Base-by-base conservation (phyloP, 2,888 invertebrate species). In the Drosophila pseudotakahashii region DNA sequence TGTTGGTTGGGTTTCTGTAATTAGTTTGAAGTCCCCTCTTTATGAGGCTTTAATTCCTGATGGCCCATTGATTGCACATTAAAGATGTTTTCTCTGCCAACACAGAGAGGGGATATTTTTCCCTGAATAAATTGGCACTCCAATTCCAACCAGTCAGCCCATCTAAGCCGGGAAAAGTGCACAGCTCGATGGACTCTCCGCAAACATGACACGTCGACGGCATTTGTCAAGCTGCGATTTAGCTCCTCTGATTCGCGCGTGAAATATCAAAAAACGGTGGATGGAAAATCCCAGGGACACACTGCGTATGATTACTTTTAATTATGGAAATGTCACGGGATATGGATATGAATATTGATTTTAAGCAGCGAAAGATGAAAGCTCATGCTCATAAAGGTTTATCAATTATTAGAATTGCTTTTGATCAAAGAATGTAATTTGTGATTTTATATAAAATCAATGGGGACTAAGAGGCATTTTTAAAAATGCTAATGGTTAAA, bases 11-110 rank as follows among this genome's bases (percentile, higher is more conserved):
- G 11, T n/a, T 45, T 44, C 66, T 57, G 71, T 75, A 82, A 81
- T 78, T 81, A 82, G 78, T 62, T 80, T 57, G 7, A 45, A 51
- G 64, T 64, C 26, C 23, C 5, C n/a, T 82, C n/a, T 82, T 80
- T 66, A 76, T 72, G 62, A 47, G 34, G 50, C 26, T 75, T 70
- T 60, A 66, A 75, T 66, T 62, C 73, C 72, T 74, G 47, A 72
- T 77, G 51, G 64, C 59, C 50, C 53, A 69, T 74, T 74, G 73
- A 64, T 51, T 42, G 32, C 36, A 45, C 37, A 44, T 39, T 37
- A 51, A 64, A 60, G 26, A 23, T 39, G 58, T 7, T 36, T 13
- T 19, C 16, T 6, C 19, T 16, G 13, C 10, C 16, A 26, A 26
- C 23, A 3, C 32, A 2, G 34, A 11, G 16, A 19, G 42, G 23